These are phyloP conservation scores for Pipa parva DNA, from an alignment of 2,113 vertebrate species.

Conservation along the genomic window DNA sequence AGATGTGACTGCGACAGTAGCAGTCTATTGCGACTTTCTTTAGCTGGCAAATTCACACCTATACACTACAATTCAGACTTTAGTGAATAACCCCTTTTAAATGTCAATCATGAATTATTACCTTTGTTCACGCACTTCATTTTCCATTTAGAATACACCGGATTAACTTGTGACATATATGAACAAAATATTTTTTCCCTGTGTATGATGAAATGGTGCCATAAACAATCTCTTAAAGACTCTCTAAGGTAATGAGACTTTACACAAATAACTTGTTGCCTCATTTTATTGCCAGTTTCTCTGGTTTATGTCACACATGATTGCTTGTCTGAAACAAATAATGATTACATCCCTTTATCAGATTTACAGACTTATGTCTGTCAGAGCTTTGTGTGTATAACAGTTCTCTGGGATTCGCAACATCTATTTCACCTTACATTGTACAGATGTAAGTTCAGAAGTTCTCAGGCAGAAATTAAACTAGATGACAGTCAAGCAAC, in stretches of 20 bases:
- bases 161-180: slow-evolving; percentile 17
- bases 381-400: slow-evolving; percentile 4
- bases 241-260: neutral
- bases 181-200: slow-evolving; percentile 11
- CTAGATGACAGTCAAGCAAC: neutral
- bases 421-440: neutral
- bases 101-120: slow-evolving; percentile 21
- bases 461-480: neutral
- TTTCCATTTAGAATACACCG: neutral
- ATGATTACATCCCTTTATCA: slow-evolving; percentile 6
- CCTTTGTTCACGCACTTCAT: neutral
- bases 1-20: no score
- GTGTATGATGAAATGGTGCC: slow-evolving; percentile 3
- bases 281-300: neutral
- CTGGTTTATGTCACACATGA: neutral
- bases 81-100: no score
- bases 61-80: no score
- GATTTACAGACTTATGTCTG: slow-evolving; percentile 6
- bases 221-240: slow-evolving; percentile 25
- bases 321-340: neutral
- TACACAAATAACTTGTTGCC: neutral
- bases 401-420: neutral
- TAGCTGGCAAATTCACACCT: no score
- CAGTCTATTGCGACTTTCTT: no score
- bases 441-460: neutral